Evolutionary conservation across 2,113 vertebrate species (phyloP).

Genomic region (Forbesichthys papilliferus): DNA sequence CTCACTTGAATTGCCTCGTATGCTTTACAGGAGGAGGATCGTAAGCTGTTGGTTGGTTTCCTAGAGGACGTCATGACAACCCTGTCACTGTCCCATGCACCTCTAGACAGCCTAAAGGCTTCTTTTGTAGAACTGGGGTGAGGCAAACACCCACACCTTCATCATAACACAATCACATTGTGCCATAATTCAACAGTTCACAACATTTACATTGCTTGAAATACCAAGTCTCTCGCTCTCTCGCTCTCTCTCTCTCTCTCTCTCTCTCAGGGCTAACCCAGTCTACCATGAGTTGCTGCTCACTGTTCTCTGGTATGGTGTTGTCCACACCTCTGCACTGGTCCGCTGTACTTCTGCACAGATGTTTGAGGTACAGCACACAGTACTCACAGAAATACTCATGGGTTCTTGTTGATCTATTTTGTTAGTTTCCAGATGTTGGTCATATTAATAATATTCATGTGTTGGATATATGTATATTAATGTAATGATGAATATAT

Average conservation of each 20-base stretch:
- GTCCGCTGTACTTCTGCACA: constrained; percentile 95
- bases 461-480: no score
- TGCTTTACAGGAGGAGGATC: constrained; percentile 89
- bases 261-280: constrained; percentile 88
- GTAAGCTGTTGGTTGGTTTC: constrained; percentile 95
- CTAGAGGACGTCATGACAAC: constrained; percentile 98
- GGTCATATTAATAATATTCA: no score
- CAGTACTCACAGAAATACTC: constrained; percentile 1
- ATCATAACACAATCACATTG: no score
- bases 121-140: constrained; percentile 99
- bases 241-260: not conserved
- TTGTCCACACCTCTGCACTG: constrained; percentile 96
- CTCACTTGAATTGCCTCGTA: not conserved
- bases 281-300: constrained; percentile 94
- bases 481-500: not conserved
- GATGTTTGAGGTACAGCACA: constrained; percentile 94
- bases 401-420: not conserved
- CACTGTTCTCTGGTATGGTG: constrained; percentile 97
- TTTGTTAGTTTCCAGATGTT: no score
- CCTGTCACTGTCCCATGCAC: constrained; percentile 92
- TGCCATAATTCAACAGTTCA: not conserved
- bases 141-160: constrained; percentile 20
- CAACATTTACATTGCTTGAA: not conserved
- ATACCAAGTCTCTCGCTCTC: not conserved
- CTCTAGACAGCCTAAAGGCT: constrained; percentile 95